Evolutionary conservation across 2,113 vertebrate species (phyloP), one percentile per base, ranked within the genome.

Genomic region (Stegostoma tigrinum): DNA sequence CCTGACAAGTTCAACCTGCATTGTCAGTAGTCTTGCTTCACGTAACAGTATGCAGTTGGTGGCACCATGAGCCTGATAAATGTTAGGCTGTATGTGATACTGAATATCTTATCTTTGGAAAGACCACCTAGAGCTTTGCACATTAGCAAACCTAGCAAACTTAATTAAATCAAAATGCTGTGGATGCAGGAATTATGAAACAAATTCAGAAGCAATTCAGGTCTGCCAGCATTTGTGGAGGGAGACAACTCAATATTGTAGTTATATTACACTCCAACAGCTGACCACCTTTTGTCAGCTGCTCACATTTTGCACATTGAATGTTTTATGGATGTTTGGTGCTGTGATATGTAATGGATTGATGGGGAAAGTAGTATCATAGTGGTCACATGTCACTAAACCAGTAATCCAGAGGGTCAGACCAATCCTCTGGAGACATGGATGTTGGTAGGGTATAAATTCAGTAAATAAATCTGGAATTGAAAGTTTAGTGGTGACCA

Each of bases 261-360:
- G 17, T 85, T 85, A 21, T 15, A 45, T 85, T 85, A 85, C 5
- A 21, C 14, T 12, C 48, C 7, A 30, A 27, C 24, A 93, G n/a
- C 34, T 66, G 90, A 61, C 90, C 90, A 94, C 90, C 38, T 67
- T 27, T 94, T 94, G 90, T 67, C 61, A 94, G 21, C 15, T 48
- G 0, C 90, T 8, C 10, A 21, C 21, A 38, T n/a, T 64, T 94
- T 66, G n/a, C 38, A 64, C n/a, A 23, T 93, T 66, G 90, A 64
- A 14, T 19, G 34, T 66, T 94, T 94, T 94, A n/a, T 34, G n/a
- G 5, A 42, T n/a, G 8, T 67, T 10, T 66, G 17, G 48, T 61
- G 87, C 30, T 17, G 30, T 64, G 30, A 90, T 42, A 67, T 38
- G 21, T 14, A 38, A 21, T 38, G 64, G 19, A 67, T 67, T 67